These are phyloP conservation scores for Cladorhizidae sp. DNA, from an alignment of 37 sponge, comb jelly and placozoan genomes.

Conservation along the genomic window DNA sequence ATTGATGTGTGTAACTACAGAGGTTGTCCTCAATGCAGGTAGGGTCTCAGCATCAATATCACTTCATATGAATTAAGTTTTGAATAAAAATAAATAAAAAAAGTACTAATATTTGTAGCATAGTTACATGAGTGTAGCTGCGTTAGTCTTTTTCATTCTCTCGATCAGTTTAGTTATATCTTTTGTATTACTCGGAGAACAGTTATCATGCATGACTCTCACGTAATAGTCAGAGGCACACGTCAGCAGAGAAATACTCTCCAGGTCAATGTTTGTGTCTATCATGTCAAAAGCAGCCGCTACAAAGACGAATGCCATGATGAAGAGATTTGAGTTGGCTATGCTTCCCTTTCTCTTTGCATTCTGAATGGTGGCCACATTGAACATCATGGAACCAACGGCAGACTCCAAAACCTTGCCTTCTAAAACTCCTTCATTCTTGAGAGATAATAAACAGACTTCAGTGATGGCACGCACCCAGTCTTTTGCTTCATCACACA, in stretches of 20 bases:
- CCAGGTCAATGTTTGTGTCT: background rate
- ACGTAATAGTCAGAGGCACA: background rate
- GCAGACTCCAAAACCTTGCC: slow-evolving; percentile 5
- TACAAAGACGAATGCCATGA: slow-evolving; percentile 27
- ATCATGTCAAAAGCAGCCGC: slow-evolving; percentile 26
- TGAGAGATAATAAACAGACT: slow-evolving; percentile 6
- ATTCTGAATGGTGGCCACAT: slow-evolving; percentile 42
- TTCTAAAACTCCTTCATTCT: slow-evolving; percentile 17
- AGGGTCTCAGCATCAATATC: too few relatives aligned
- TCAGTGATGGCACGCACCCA: background rate
- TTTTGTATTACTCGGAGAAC: background rate
- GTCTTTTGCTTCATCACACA: slow-evolving; percentile 2
- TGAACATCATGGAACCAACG: slow-evolving; percentile 41
- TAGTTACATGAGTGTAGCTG: background rate
- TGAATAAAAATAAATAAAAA: too few relatives aligned
- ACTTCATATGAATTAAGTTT: too few relatives aligned
- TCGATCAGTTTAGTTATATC: background rate
- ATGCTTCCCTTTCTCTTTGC: background rate
- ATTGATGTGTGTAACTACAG: too few relatives aligned
- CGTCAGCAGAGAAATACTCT: background rate
- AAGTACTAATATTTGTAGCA: too few relatives aligned
- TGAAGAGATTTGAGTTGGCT: slow-evolving; percentile 21
- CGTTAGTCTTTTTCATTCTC: background rate
- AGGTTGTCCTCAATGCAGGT: too few relatives aligned
- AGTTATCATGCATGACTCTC: background rate